A percentile compares a stretch with the other conserved stretches of the same genome.
Conservation (phyloP, 2,797 vertebrate genomes). For the Gobionotothen gibberifrons region DNA sequence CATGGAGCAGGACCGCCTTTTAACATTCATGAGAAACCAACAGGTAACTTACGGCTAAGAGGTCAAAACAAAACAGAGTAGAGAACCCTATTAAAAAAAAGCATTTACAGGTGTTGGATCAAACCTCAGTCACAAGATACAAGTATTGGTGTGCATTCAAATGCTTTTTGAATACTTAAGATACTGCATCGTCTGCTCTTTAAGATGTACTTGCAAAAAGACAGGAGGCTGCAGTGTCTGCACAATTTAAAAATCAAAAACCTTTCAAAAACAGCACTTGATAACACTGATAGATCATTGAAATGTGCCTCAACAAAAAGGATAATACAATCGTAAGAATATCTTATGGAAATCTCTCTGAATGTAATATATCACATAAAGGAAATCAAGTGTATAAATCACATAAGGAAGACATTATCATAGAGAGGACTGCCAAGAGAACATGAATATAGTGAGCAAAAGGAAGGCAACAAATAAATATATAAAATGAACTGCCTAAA, state of each 20-base stretch:
- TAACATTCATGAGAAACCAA: constrained; percentile 15
- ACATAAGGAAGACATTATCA: background rate
- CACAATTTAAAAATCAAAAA: background rate
- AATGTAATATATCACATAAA: background rate
- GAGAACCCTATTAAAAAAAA: background rate
- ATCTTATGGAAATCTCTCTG: background rate
- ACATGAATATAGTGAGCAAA: background rate
- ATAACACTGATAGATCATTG: background rate
- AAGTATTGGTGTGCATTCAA: background rate
- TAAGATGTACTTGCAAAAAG: background rate
- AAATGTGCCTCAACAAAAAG: background rate
- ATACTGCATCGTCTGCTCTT: background rate
- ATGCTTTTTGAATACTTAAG: background rate
- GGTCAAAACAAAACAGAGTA: background rate
- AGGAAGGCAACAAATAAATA: background rate
- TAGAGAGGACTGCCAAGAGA: background rate
- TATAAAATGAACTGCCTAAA: background rate
- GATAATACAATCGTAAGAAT: background rate
- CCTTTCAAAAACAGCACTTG: background rate
- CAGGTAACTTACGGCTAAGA: background rate
- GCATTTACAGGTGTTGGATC: background rate
- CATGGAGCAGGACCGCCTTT: constrained; percentile 1
- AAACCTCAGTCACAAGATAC: background rate
- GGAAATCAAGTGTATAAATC: background rate
- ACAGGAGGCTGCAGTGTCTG: background rate